Evolutionary conservation across 2,797 vertebrate species (phyloP).

Genomic region (Ataeniobius toweri): DNA sequence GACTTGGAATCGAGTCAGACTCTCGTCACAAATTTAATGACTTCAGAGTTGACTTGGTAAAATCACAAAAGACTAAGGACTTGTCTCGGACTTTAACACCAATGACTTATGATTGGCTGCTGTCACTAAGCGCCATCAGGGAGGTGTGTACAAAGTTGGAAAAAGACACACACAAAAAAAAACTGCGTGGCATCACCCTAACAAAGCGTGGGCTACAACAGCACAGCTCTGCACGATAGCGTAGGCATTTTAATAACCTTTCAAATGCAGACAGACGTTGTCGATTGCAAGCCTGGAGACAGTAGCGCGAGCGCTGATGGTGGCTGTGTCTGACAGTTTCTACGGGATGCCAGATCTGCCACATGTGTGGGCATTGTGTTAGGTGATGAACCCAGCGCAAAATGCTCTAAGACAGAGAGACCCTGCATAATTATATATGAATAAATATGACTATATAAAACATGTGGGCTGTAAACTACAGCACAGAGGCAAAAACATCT

Average conservation of each 20-base stretch:
- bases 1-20: too few species aligned
- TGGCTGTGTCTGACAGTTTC: background rate
- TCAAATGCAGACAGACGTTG: background rate
- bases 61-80: background rate
- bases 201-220: background rate
- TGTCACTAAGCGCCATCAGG: background rate
- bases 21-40: too few species aligned
- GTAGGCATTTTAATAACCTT: background rate
- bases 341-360: background rate
- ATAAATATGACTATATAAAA: background rate
- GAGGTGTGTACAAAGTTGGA: background rate
- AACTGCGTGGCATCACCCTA: too few species aligned
- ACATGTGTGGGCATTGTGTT: background rate
- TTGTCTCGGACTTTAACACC: background rate
- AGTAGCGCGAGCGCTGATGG: background rate
- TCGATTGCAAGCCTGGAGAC: background rate
- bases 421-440: background rate
- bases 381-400: background rate
- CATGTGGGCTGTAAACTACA: background rate
- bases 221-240: background rate
- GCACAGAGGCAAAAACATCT: background rate
- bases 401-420: background rate
- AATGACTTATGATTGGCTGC: background rate
- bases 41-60: background rate
- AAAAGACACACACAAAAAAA: too few species aligned